These are phyloP conservation scores for Lagodon rhomboides DNA, from an alignment of 2,797 vertebrate species.

Conservation along the genomic window DNA sequence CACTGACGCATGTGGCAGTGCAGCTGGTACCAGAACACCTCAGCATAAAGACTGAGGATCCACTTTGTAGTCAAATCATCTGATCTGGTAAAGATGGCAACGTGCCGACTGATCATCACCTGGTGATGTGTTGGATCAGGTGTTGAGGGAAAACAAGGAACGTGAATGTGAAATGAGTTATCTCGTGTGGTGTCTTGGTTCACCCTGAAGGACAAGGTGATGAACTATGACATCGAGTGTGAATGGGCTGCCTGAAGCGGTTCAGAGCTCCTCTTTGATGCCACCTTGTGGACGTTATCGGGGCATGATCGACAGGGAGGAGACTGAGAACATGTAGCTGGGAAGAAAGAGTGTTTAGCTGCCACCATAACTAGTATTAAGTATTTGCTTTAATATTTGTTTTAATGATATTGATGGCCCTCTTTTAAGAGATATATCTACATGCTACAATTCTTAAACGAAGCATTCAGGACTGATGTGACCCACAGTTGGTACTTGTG, in stretches of 20 bases:
- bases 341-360: too few species aligned
- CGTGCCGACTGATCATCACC: neutral
- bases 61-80: neutral
- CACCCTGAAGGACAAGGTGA: neutral
- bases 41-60: neutral
- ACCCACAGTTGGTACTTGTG: neutral
- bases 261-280: neutral
- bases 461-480: neutral
- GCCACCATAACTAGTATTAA: too few species aligned
- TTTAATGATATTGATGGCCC: too few species aligned
- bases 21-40: neutral
- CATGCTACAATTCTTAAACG: neutral
- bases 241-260: neutral
- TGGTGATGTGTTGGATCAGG: neutral
- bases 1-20: neutral
- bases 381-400: too few species aligned
- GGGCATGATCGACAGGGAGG: neutral
- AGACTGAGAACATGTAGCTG: neutral
- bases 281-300: neutral
- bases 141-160: neutral
- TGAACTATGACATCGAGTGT: neutral
- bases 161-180: neutral
- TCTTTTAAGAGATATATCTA: neutral
- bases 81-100: neutral
- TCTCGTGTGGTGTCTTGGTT: neutral